Base-by-base conservation (phyloP, 2,888 invertebrate species). In the Strigamia transsilvanica region DNA sequence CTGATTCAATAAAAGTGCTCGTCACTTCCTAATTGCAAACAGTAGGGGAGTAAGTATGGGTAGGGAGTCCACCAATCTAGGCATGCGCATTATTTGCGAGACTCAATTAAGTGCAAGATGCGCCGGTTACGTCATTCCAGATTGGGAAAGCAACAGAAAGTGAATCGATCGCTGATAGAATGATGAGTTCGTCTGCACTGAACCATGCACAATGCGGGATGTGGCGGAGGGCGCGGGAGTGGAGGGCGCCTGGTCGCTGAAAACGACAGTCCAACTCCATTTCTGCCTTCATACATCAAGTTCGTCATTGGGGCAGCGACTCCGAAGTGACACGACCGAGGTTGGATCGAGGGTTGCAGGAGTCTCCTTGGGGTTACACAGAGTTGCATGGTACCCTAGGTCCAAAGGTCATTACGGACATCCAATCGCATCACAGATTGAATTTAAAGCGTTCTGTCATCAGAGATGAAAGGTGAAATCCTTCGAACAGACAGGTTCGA, bases 201-300 rank as follows among this genome's bases (percentile, higher is more conserved):
- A 66, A 66, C 66, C 66, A 15, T 66, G 66, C 66, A 66, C 66
- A 66, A 66, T 66, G 66, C 66, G 6, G 66, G 23, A 79, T 42
- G 38, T 9, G 42, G 10, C 2, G 32, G 78, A 32, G 6, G 34
- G 34, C 34, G 7, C 3, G 9, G n/a, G 78, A 78, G 78, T 15
- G 78, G 5, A 78, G 78, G 79, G 79, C 42, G 38, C 41, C 42
- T 78, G 79, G 79, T 34, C 79, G 41, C 34, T 38, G 41, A 38
- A 78, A 78, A 38, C 34, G 79, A 34, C 79, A 79, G 79, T 79
- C 79, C 38, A 38, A 79, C 42, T 46, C 41, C 12, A 80, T 80
- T 46, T 42, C 80, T 27, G 32, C 80, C 41, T 80, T 51, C 80
- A 80, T 80, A 80, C 41, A 80, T 80, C 80, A 80, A 42, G 80